These are phyloP conservation scores for Pristionchus exspectatus DNA, from an alignment of 2,888 invertebrate genomes.

Conservation along the genomic window DNA sequence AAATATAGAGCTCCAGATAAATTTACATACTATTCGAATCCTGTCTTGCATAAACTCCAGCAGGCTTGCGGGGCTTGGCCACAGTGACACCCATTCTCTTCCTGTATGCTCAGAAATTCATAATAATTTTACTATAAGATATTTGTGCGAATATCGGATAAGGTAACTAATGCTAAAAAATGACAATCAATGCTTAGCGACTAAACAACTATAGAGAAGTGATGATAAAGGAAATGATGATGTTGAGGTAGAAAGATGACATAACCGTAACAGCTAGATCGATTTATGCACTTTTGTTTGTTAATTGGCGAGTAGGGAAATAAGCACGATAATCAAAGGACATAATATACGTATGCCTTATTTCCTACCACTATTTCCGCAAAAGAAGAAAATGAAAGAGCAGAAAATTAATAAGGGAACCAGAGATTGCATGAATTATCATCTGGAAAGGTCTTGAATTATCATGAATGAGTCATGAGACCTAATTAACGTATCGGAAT, in stretches of 20 bases:
- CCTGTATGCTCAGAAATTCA: background rate
- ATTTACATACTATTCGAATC: background rate
- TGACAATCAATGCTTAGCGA: background rate
- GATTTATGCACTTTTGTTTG: background rate
- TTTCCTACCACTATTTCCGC: too few species aligned
- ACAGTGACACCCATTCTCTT: background rate
- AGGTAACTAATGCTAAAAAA: too few species aligned
- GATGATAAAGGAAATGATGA: background rate
- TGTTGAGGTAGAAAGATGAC: background rate
- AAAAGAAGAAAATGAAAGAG: too few species aligned
- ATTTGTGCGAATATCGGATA: too few species aligned
- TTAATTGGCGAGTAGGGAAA: background rate
- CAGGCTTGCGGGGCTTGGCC: background rate
- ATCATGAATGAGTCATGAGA: too few species aligned
- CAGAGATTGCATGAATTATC: too few species aligned
- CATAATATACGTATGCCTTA: too few species aligned
- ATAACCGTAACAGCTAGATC: background rate
- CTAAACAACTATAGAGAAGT: background rate
- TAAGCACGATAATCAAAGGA: too few species aligned
- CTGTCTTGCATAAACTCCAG: background rate
- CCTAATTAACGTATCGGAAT: too few species aligned
- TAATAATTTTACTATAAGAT: too few species aligned
- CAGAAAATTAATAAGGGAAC: too few species aligned
- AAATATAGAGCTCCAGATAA: background rate
- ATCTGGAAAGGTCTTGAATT: too few species aligned